phyloP scores from a whole-genome alignment of 1,140 invertebrate species.

The Chrysoperla carnea region DNA sequence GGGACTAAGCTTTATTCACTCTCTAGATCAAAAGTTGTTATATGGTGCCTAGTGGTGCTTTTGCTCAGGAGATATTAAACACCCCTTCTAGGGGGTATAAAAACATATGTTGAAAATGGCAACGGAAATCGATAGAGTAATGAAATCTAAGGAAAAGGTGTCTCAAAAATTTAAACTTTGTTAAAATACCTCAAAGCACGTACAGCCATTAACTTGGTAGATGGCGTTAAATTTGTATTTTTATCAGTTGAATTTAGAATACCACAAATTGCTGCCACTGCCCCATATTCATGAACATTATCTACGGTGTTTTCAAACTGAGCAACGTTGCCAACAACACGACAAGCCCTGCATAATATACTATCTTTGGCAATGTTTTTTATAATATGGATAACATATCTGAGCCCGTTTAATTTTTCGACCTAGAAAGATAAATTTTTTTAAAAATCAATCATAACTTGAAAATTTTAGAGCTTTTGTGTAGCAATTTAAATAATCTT shows the following conservation, averaged over 20 bases:
- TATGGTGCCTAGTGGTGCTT: too few relatives aligned
- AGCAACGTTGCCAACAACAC: constrained; percentile 27
- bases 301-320: constrained; percentile 23
- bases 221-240: constrained; percentile 23
- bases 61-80: too few relatives aligned
- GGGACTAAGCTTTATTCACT: too few relatives aligned
- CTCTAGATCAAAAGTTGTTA: too few relatives aligned
- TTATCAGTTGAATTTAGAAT: constrained; percentile 6
- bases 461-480: too few relatives aligned
- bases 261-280: constrained; percentile 18
- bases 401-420: constrained; percentile 22
- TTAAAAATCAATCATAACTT: too few relatives aligned
- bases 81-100: too few relatives aligned
- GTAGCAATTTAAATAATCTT: too few relatives aligned
- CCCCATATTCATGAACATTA: constrained; percentile 22
- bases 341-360: constrained; percentile 25
- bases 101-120: too few relatives aligned
- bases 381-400: constrained; percentile 21
- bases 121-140: too few relatives aligned
- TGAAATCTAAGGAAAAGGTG: too few relatives aligned
- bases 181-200: constrained; percentile 28
- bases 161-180: too few relatives aligned
- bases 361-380: constrained; percentile 26
- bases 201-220: constrained; percentile 28
- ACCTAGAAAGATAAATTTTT: constrained; percentile 16